Evolutionary conservation across 2,113 vertebrate species (phyloP), one percentile per base, ranked within the genome.

Genomic region (Tetrao urogallus): DNA sequence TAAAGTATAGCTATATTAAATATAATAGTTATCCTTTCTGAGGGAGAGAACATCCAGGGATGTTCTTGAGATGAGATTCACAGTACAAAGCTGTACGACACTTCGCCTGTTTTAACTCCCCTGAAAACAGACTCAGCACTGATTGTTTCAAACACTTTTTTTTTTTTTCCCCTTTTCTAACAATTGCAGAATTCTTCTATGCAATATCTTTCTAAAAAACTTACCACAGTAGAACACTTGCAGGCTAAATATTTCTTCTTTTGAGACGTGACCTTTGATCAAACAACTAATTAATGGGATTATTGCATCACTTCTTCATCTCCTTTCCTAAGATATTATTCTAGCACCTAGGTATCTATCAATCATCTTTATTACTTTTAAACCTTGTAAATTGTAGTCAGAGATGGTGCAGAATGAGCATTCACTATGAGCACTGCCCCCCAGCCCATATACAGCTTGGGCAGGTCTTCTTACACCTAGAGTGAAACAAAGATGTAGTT

Each of bases 1-100:
- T 95, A 90, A 97, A 95, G 50, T 76, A 13, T 88, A 61, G 73
- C 86, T 79, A 87, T 11, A 90, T 28, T 60, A 80, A 70, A 4
- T 43, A 28, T 83, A 65, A 72, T 19, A 0, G 30, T 69, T 54
- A n/a, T 72, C 93, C 11, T 82, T 89, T 24, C 8, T 63, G 22
- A 74, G 58, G 63, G 14, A 50, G 63, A 9, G 14, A 58, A 71
- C 18, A 80, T 25, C 24, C 14, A 42, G 7, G 0, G 2, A 20
- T 32, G 36, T 60, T 75, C 30, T 28, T 81, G 66, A 70, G 69
- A 54, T 25, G 21, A 21, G 6, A 66, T 56, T 86, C 8, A 15
- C 32, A 8, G 34, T 82, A 50, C 47, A 75, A 64, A 93, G 21
- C 16, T 67, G 14, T 66, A 32, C 22, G 45, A 2, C 47, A 30